Conservation (phyloP, 2,113 vertebrate species). For the Edolisoma coerulescens region DNA sequence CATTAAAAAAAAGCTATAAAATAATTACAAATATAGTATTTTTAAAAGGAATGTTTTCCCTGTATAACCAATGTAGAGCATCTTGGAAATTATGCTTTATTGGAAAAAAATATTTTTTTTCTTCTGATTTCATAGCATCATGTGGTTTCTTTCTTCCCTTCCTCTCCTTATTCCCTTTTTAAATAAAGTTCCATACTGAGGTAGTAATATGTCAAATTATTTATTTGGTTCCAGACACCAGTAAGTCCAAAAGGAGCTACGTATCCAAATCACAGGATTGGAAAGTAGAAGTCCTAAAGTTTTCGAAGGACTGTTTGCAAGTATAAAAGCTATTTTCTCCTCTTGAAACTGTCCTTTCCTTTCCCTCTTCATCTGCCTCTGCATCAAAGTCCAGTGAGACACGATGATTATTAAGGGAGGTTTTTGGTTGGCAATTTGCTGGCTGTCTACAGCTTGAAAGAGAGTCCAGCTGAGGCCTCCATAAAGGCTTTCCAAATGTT, state of each 20-base stretch:
- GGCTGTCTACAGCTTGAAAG: constrained; percentile 57
- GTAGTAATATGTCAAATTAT: constrained; percentile 83
- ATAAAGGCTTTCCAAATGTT: constrained; percentile 91
- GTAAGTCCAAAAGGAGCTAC: constrained; percentile 61
- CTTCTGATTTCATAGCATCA: constrained; percentile 61
- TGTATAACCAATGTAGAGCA: constrained; percentile 61
- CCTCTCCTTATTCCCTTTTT: constrained; percentile 50
- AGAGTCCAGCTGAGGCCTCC: constrained; percentile 79
- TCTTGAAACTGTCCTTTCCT: constrained; percentile 56
- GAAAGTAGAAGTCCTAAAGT: constrained; percentile 75
- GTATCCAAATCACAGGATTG: constrained; percentile 72
- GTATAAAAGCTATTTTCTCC: constrained; percentile 62
- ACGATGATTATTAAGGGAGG: constrained; percentile 69
- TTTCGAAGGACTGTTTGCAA: constrained; percentile 76
- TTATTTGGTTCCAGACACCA: constrained; percentile 66
- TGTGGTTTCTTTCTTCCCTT: constrained; percentile 37
- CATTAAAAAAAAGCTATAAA: constrained; percentile 74
- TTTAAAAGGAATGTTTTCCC: constrained; percentile 63
- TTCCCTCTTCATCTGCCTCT: constrained; percentile 71
- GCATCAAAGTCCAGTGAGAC: constrained; percentile 71
- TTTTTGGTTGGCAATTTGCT: constrained; percentile 58
- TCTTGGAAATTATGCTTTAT: constrained; percentile 75
- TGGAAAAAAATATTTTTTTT: constrained; percentile 77
- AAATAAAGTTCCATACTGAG: constrained; percentile 84
- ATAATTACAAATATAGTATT: constrained; percentile 73